Base-by-base conservation (phyloP, 2,888 invertebrate genomes). In the Petrophora chlorosata region DNA sequence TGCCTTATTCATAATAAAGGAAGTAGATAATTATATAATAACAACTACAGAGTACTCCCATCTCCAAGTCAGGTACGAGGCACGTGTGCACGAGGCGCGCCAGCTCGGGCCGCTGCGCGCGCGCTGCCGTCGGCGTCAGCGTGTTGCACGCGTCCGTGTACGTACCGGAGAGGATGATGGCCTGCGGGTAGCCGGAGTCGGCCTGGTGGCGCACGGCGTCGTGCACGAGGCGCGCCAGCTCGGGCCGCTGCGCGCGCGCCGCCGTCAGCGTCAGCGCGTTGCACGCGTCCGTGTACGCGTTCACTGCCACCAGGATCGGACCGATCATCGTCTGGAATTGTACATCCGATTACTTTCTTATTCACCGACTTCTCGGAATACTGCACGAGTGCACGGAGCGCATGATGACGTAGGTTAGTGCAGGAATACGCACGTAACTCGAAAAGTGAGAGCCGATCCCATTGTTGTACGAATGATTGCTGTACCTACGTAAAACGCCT, bases 151-250 rank as follows among this genome's bases (percentile, higher is more conserved):
- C 93, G 85, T 97, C 96, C 5, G 15, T 3, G 9, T 3, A 19
- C 10, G 30, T 32, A 92, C 97, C 97, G 58, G 96, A 98, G 45
- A 98, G 92, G 61, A 98, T 97, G 72, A 98, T 96, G 64, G 98
- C 97, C 88, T 98, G 98, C 46, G 98, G 98, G 88, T 97, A 98
- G 64, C 98, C 98, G 59, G 97, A 97, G 91, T 98, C 98, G 45
- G 96, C 95, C 88, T 98, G 97, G 86, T 97, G 97, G 57, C 97
- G 92, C 63, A 98, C 96, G 34, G 97, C 97, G 90, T 97, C 97
- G 85, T 95, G 95, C 44, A 98, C 97, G 43, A 98, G 95, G 78
- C 94, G 94, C 79, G 95, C 94, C 61, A 98, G 91, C 82, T 97
- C 96, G n/a, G 95, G 93, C 63, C 95, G 94, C 92, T 73, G 96